Percentiles rank a stretch among this genome's conserved stretches.
These are phyloP conservation scores for Callorhinus ursinus DNA, from an alignment of 2,113 vertebrate species.

Conservation along the genomic window DNA sequence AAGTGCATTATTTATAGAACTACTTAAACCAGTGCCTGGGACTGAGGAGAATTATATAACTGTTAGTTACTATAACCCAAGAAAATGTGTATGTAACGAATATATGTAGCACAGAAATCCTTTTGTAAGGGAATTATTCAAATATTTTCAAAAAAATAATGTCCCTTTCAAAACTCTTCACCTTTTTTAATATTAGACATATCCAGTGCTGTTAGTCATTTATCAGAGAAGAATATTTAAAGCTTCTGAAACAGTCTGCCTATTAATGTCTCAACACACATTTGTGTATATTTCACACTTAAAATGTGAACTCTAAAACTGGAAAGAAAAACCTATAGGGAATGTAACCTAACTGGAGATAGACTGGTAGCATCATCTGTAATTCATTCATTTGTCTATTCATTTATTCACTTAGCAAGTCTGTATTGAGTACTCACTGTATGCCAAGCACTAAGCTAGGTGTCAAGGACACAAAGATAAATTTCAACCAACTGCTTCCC, in stretches of 20 bases:
- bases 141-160: not conserved
- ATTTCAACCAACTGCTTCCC: not conserved
- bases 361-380: not conserved
- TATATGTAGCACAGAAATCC: not conserved
- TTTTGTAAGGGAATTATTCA: not conserved
- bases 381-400: not conserved
- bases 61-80: not conserved
- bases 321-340: not conserved
- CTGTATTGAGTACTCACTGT: not conserved
- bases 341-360: not conserved
- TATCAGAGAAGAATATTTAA: not conserved
- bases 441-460: not conserved
- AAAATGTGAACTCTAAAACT: not conserved
- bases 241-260: not conserved
- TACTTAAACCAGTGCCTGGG: not conserved
- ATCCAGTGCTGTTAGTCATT: not conserved
- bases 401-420: not conserved
- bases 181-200: not conserved
- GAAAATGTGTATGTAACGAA: not conserved
- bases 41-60: not conserved
- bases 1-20: not conserved
- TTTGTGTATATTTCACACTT: not conserved
- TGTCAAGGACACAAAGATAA: not conserved
- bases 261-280: not conserved
- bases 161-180: not conserved